Conservation (phyloP, 1,140 invertebrate species). For the Anadara kagoshimensis region DNA sequence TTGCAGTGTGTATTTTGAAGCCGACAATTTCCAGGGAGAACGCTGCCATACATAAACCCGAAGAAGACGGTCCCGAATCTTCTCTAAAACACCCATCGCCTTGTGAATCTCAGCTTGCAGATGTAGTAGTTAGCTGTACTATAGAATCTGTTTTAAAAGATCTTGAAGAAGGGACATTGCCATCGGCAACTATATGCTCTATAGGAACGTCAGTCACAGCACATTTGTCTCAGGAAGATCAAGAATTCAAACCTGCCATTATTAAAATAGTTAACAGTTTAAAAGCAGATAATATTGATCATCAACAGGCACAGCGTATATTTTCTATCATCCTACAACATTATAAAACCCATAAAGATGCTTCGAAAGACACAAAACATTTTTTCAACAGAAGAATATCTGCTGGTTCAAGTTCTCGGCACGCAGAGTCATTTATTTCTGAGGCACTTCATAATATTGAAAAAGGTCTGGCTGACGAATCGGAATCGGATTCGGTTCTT, state of each 20-base stretch:
- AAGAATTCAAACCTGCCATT: slow-evolving; percentile 3
- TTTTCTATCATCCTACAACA: slow-evolving; percentile 22
- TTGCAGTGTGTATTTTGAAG: slow-evolving; percentile 29
- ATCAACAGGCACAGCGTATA: slow-evolving; percentile 13
- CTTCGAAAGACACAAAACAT: no score
- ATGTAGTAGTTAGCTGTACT: slow-evolving; percentile 21
- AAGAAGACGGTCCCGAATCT: background rate
- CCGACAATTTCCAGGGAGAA: slow-evolving; percentile 5
- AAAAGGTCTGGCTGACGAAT: no score
- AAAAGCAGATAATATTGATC: slow-evolving; percentile 19
- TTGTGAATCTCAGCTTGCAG: slow-evolving; percentile 25
- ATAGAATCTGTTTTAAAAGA: slow-evolving; percentile 23
- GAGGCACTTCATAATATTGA: no score
- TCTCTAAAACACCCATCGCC: slow-evolving; percentile 4
- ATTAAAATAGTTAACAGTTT: slow-evolving; percentile 15
- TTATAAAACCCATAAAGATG: slow-evolving; percentile 1
- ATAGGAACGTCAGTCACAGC: slow-evolving; percentile 27
- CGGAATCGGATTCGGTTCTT: slow-evolving; percentile 11
- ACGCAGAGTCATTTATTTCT: no score
- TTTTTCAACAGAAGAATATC: no score
- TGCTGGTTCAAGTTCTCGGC: no score
- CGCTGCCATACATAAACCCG: background rate
- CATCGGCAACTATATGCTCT: background rate
- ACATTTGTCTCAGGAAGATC: slow-evolving; percentile 11
- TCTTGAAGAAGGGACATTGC: slow-evolving; percentile 13